Evolutionary conservation across 2,113 vertebrate genomes (phyloP).

Genomic region (Nesoenas mayeri): DNA sequence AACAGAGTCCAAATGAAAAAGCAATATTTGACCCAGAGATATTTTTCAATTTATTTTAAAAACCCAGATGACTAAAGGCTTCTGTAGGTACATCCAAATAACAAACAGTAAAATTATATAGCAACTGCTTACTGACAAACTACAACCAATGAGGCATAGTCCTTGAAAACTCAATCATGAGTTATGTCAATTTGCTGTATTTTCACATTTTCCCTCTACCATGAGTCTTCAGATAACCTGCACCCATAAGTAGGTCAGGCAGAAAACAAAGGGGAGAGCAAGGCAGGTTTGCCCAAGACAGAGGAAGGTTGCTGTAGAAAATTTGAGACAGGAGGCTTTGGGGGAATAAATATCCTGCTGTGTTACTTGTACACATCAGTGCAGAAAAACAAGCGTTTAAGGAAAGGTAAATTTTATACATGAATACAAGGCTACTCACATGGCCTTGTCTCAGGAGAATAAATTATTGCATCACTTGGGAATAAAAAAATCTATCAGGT

Average conservation of each 20-base stretch:
- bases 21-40: conserved; percentile 4
- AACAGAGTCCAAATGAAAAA: conserved; percentile 17
- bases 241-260: background rate
- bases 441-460: background rate
- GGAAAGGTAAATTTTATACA: background rate
- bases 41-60: background rate
- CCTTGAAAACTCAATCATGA: background rate
- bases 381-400: background rate
- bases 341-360: background rate
- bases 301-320: background rate
- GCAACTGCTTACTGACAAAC: background rate
- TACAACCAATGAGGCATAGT: background rate
- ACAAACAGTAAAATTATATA: background rate
- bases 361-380: background rate
- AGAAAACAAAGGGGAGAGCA: background rate
- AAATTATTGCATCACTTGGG: background rate
- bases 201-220: background rate
- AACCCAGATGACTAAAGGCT: background rate
- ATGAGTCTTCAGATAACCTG: background rate
- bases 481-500: background rate
- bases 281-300: background rate
- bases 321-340: background rate
- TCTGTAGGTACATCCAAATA: background rate
- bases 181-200: background rate
- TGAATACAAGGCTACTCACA: background rate